Evolutionary conservation across 2,797 vertebrate genomes (phyloP), one percentile per base, ranked within the genome.

Genomic region (Carduelis carduelis): DNA sequence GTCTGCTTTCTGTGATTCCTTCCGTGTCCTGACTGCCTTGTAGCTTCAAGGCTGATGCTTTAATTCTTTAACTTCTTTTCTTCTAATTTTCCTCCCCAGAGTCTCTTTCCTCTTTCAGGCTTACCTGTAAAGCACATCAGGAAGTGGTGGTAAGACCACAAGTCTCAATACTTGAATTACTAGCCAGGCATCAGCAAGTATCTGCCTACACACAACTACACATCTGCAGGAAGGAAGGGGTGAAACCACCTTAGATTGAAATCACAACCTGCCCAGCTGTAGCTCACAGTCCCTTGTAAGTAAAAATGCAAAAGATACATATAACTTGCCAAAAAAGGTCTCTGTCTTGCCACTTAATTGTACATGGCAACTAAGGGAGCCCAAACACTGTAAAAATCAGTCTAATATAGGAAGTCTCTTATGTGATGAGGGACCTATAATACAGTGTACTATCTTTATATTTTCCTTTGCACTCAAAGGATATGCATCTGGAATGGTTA

Each of bases 161-260:
- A 53, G 80, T 87, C 88, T 90, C 63, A 72, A 80, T 87, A 83
- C 24, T 90, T 84, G 44, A 93, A 93, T 87, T 89, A 87, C 60
- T 66, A 95, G 56, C 57, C 69, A 93, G 77, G 75, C 85, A 90
- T 72, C 50, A 75, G 61, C n/a, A 5, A 93, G 30, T 44, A 64
- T 71, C 89, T 94, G 90, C 92, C 96, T 88, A 94, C 83, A 94
- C 59, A 79, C 32, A 90, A 18, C 46, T 80, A 75, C 30, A 47
- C 39, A 80, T 87, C 84, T 93, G 47, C 82, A 95, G 95, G 92
- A 95, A 96, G 91, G 90, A 97, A 94, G 83, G 76, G 65, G 84
- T 88, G 90, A 95, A 96, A 72, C 63, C 65, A 88, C 52, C 84
- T 87, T 60, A 68, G 76, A 83, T 44, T 83, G 90, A 93, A 93